These are phyloP conservation scores for Crax fasciolata DNA, from an alignment of 2,797 vertebrate species.

Conservation along the genomic window DNA sequence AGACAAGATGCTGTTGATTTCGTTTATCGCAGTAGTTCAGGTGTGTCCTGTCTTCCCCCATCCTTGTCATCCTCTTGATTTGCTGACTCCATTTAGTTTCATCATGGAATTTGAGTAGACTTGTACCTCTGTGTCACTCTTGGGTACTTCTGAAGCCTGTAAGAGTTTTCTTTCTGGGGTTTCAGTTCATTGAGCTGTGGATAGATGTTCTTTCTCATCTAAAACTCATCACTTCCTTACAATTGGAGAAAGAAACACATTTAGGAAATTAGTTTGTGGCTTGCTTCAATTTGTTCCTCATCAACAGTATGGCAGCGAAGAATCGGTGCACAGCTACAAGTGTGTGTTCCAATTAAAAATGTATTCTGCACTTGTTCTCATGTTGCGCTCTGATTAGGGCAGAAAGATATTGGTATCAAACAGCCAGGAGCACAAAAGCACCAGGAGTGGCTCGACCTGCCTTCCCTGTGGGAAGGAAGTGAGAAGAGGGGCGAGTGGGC, in stretches of 20 bases:
- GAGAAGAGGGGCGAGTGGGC: neutral
- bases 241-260: conserved; percentile 28
- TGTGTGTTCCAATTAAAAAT: conserved; percentile 22
- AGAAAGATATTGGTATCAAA: conserved; percentile 5
- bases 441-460: neutral
- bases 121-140: conserved; percentile 51
- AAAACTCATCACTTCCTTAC: conserved; percentile 60
- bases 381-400: neutral
- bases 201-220: conserved; percentile 63
- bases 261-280: conserved; percentile 63
- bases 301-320: conserved; percentile 10
- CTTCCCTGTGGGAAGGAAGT: neutral
- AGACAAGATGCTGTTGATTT: conserved; percentile 30
- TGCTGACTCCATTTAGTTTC: conserved; percentile 59
- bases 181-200: conserved; percentile 66
- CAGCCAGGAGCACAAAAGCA: neutral
- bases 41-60: neutral
- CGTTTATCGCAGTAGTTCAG: conserved; percentile 42
- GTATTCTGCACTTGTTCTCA: neutral
- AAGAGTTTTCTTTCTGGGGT: conserved; percentile 56
- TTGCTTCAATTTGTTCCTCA: conserved; percentile 65
- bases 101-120: conserved; percentile 53
- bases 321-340: neutral
- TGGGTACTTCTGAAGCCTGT: conserved; percentile 12
- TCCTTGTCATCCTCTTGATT: conserved; percentile 18